These are phyloP conservation scores for Rhyacichthys aspro DNA, from an alignment of 2,797 vertebrate genomes.

Conservation along the genomic window DNA sequence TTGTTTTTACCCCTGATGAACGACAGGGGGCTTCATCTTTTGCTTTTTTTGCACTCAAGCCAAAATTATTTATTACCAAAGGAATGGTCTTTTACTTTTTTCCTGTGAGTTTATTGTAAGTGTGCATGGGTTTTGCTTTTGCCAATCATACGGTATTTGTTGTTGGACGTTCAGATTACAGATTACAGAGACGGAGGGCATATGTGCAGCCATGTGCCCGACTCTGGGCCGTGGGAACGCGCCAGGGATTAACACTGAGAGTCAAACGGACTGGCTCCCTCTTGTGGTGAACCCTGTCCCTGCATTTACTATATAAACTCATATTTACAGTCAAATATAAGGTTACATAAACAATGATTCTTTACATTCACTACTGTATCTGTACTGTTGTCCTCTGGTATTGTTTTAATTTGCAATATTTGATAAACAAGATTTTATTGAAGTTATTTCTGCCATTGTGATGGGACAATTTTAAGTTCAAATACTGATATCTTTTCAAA, in stretches of 20 bases:
- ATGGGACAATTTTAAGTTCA: neutral
- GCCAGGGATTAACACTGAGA: conserved; percentile 62
- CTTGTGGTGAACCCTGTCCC: conserved; percentile 59
- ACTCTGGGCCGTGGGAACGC: conserved; percentile 58
- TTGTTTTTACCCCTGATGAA: conserved; percentile 26
- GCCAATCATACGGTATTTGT: conserved; percentile 43
- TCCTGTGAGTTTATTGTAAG: conserved; percentile 51
- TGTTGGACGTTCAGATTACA: neutral
- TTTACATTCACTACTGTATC: conserved; percentile 31
- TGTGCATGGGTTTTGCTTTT: conserved; percentile 61
- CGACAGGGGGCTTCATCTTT: conserved; percentile 45
- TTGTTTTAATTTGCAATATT: neutral
- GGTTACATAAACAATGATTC: conserved; percentile 42
- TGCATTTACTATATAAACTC: conserved; percentile 33
- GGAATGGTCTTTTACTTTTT: conserved; percentile 60
- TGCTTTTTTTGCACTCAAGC: conserved; percentile 78
- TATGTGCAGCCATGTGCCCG: conserved; percentile 62
- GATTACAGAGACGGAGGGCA: conserved; percentile 38
- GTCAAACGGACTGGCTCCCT: conserved; percentile 55
- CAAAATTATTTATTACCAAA: conserved; percentile 83
- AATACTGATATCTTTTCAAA: too few relatives aligned
- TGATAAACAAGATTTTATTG: neutral
- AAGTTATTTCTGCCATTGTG: neutral
- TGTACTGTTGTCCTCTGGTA: conserved; percentile 42
- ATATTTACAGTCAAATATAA: conserved; percentile 41